phyloP scores from a whole-genome alignment of 2,113 vertebrate species.

The Hepsetus odoe region DNA sequence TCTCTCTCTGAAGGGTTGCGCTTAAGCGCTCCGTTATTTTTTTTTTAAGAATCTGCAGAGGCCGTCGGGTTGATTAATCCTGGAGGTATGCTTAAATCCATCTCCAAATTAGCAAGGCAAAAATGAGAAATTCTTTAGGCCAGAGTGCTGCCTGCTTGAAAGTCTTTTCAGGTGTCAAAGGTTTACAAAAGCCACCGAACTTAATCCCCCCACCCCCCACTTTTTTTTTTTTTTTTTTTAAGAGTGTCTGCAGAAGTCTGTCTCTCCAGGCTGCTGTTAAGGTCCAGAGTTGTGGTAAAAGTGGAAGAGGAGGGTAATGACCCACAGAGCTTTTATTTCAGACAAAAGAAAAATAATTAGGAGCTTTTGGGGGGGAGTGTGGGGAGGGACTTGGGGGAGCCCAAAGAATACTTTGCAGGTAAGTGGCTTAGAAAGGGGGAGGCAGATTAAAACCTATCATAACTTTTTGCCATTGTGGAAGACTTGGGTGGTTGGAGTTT shows the following conservation, averaged over 20 bases:
- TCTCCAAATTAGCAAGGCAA: constrained; percentile 53
- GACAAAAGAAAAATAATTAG: constrained; percentile 41
- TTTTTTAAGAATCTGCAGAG: constrained; percentile 32
- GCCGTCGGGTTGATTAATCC: constrained; percentile 53
- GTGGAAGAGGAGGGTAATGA: constrained; percentile 39
- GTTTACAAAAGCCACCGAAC: constrained; percentile 52
- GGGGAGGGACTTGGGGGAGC: not conserved
- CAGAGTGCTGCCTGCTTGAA: constrained; percentile 18
- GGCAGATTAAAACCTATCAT: constrained; percentile 20
- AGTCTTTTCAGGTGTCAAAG: constrained; percentile 57
- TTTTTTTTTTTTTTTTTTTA: constrained; percentile 15
- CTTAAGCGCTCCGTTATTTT: constrained; percentile 35
- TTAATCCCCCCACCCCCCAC: constrained; percentile 46
- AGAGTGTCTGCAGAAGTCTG: constrained; percentile 10
- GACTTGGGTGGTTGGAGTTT: not conserved
- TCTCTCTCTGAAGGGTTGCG: constrained; percentile 31
- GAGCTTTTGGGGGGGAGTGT: not conserved
- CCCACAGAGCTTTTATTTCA: constrained; percentile 50
- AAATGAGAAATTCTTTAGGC: constrained; percentile 49
- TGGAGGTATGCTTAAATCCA: constrained; percentile 52
- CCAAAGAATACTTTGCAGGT: constrained; percentile 31
- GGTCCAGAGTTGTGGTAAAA: constrained; percentile 32
- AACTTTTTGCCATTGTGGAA: constrained; percentile 11
- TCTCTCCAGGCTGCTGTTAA: constrained; percentile 25
- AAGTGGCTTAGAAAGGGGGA: not conserved